Evolutionary conservation across 2,113 vertebrate species (phyloP).

Genomic region (Proteles cristata): DNA sequence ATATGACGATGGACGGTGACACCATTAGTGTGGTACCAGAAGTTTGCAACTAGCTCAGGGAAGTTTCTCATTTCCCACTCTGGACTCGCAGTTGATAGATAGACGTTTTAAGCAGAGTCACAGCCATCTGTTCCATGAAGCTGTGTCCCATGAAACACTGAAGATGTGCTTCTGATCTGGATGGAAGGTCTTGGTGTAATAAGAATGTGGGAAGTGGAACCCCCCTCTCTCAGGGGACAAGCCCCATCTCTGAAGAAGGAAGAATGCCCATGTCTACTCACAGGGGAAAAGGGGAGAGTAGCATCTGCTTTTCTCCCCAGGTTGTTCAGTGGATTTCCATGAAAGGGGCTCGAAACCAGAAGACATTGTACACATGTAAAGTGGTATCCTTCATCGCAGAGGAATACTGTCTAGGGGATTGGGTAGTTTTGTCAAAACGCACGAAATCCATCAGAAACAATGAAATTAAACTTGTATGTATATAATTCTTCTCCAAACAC

Average conservation of each 20-base stretch:
- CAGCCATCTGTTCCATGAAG: not conserved
- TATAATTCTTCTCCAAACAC: not conserved
- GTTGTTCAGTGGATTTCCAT: not conserved
- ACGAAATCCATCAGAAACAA: not conserved
- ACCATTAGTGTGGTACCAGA: too few species aligned
- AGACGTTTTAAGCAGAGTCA: not conserved
- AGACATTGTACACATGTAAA: not conserved
- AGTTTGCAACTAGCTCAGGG: not conserved
- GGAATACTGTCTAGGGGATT: not conserved
- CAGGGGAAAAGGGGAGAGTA: not conserved
- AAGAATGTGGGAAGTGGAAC: not conserved
- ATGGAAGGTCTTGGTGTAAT: not conserved
- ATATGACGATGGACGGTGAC: too few species aligned
- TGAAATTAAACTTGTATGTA: not conserved
- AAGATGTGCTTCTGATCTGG: not conserved
- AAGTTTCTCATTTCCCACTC: not conserved
- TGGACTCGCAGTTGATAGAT: not conserved
- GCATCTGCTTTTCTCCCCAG: not conserved
- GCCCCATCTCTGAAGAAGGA: not conserved
- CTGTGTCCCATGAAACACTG: not conserved
- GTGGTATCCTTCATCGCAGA: not conserved
- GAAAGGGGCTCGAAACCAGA: not conserved
- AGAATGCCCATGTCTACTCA: not conserved
- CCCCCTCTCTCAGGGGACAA: not conserved
- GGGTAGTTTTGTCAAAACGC: not conserved